These are phyloP conservation scores for Petrolisthes manimaculis DNA, from an alignment of 2,888 invertebrate species.

Conservation along the genomic window DNA sequence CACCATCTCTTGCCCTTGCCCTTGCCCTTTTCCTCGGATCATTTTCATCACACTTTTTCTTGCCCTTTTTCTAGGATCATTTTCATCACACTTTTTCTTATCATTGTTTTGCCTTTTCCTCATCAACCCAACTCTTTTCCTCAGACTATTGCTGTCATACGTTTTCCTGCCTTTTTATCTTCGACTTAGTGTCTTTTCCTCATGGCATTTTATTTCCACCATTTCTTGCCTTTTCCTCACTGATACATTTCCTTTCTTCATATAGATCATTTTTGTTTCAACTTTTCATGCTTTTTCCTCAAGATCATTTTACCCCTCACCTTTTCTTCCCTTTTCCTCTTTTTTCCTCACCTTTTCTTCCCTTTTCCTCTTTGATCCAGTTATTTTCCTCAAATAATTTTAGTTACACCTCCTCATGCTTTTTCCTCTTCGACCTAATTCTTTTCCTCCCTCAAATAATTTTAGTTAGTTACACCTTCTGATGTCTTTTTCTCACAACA, in stretches of 20 bases:
- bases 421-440: background rate
- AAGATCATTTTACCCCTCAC: background rate
- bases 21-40: background rate
- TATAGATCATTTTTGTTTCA: background rate
- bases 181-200: background rate
- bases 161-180: background rate
- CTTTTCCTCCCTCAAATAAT: background rate
- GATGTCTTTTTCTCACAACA: background rate
- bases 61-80: background rate
- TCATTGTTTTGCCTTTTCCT: background rate
- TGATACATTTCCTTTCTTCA: background rate
- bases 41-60: background rate
- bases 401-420: background rate
- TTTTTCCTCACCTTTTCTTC: background rate
- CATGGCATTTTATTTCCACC: background rate
- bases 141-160: background rate
- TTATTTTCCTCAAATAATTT: background rate
- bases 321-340: background rate
- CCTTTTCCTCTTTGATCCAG: background rate
- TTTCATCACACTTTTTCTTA: background rate
- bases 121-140: background rate
- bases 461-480: background rate
- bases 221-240: background rate
- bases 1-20: background rate
- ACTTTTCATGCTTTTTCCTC: background rate